These are phyloP conservation scores for Lucinisca nassula DNA, from an alignment of 2,888 invertebrate genomes.

Conservation along the genomic window DNA sequence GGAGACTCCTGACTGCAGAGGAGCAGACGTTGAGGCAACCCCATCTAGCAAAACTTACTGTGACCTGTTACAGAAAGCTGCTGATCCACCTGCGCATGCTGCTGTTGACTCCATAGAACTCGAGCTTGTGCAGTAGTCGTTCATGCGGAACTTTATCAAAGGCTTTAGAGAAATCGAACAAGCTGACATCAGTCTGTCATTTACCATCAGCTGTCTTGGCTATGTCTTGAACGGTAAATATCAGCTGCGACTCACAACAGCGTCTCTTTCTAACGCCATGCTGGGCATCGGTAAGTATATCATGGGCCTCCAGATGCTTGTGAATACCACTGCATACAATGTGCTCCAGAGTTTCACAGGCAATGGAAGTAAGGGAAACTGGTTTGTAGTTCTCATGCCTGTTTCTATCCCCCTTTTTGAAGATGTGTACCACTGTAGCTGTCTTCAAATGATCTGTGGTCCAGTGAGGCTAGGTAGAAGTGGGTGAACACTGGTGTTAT, in stretches of 20 bases:
- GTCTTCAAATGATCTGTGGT: constrained; percentile 3
- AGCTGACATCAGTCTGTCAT: background rate
- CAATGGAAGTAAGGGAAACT: too few relatives aligned
- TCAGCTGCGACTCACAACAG: constrained; percentile 23
- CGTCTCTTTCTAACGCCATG: constrained; percentile 2
- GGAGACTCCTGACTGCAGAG: constrained; percentile 26
- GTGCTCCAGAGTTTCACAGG: too few relatives aligned
- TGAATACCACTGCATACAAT: too few relatives aligned
- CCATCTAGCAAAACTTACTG: constrained; percentile 20
- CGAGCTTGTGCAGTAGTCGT: constrained; percentile 7
- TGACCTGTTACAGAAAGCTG: too few relatives aligned
- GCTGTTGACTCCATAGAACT: constrained; percentile 11
- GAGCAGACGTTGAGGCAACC: background rate
- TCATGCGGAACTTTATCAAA: constrained; percentile 16
- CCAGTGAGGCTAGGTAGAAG: background rate
- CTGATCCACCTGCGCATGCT: too few relatives aligned
- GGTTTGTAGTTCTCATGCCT: too few relatives aligned
- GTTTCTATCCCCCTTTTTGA: too few relatives aligned
- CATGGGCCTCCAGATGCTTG: too few relatives aligned
- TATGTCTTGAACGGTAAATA: constrained; percentile 1
- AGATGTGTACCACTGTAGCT: background rate
- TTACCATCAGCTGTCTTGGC: background rate
- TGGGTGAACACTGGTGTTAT: background rate
- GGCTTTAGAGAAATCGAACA: constrained; percentile 33
- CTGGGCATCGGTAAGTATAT: background rate